Conservation (phyloP, 2,888 invertebrate species). For the Leptinotarsa peninsularis region DNA sequence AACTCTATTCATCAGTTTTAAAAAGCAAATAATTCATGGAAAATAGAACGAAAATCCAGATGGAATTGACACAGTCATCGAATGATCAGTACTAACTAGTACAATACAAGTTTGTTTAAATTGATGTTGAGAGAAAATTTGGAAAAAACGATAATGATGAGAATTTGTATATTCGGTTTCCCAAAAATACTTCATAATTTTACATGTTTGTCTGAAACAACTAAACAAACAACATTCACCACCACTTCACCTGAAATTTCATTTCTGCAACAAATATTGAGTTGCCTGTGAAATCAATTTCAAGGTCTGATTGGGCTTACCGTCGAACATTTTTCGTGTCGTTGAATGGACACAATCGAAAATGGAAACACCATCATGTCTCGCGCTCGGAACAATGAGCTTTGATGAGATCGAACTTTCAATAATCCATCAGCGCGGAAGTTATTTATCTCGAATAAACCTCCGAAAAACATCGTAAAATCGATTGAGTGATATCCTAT, state of each 20-base stretch:
- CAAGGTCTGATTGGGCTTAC: background rate
- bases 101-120: no score
- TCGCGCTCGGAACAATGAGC: background rate
- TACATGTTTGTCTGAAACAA: no score
- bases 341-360: background rate
- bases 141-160: no score
- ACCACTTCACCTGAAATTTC: background rate
- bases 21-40: no score
- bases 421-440: conserved; percentile 9
- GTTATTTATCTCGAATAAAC: conserved; percentile 7
- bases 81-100: no score
- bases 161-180: no score
- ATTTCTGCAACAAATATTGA: background rate
- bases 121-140: no score
- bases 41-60: no score
- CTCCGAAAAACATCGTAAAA: background rate
- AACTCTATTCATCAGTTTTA: no score
- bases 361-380: background rate
- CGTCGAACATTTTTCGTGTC: conserved; percentile 2
- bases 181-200: no score
- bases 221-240: no score
- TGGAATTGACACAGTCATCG: no score
- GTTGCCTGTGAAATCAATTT: conserved; percentile 7
- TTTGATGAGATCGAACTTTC: conserved; percentile 8
- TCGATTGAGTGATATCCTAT: background rate